Base-by-base conservation (phyloP, 2,888 invertebrate species). In the Sisyra nigra region DNA sequence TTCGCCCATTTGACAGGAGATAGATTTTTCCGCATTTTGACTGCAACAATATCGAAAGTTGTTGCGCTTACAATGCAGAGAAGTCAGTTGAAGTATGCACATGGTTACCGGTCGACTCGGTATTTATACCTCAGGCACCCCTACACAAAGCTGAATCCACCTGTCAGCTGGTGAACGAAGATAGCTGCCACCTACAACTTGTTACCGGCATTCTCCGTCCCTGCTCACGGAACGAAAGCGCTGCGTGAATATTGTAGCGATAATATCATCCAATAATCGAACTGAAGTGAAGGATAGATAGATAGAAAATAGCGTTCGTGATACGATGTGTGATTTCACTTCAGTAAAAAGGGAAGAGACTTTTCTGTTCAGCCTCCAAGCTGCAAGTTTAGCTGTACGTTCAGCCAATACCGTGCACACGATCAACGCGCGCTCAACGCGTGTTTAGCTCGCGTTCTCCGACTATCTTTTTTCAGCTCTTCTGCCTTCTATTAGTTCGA, bases 1-100 rank as follows among this genome's bases (percentile, higher is more conserved):
- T 71, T 68, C 50, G 69, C 65, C 68, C 70, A 71, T 47, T 66
- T 67, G 49, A 69, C 68, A 11, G 41, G 31, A 13, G 41, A 31
- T 17, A 24, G 24, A 46, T 67, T 60, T 48, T 54, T 54, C 47
- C 56, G 61, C 62, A 66, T 65, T 18, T 8, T 37, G 14, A 34
- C 15, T 13, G 19, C 41, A 40, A 8, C 18, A 42, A 37, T 19
- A 18, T 11, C 9, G 37, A 18, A 19, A 37, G 24, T 24, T 24
- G 24, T 7, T 24, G 24, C 7, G 24, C 24, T 24, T 24, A 24
- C 24, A 24, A 24, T 24, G 24, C 24, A 24, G 24, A 24, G 24
- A 24, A 24, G 24, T 24, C 24, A 24, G 24, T 24, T 24, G 24
- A 24, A 24, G 24, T 24, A 24, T 24, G 24, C 24, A 24, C 24